Conservation (phyloP, 2,888 invertebrate genomes). For the Morpho helenor region DNA sequence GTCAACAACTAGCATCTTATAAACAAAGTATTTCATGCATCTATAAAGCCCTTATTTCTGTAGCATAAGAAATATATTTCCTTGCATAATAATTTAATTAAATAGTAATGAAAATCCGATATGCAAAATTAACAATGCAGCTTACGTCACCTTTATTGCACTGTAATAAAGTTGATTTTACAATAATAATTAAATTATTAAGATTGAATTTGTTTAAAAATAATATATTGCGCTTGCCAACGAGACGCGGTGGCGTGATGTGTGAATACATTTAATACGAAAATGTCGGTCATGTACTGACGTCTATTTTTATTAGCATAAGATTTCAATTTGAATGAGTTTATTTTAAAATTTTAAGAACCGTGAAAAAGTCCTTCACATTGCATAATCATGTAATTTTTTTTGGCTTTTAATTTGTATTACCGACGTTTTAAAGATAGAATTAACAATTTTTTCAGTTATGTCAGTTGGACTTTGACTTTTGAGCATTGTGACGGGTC, state of each 20-base stretch:
- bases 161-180: constrained; percentile 10
- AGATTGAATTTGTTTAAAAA: constrained; percentile 5
- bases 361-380: not conserved
- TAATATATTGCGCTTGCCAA: constrained; percentile 11
- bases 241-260: constrained; percentile 18
- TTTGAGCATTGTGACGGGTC: not conserved
- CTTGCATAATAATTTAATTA: not conserved
- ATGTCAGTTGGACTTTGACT: too few species aligned
- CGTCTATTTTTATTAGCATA: not conserved
- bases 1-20: constrained; percentile 11
- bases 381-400: not conserved
- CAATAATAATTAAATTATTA: not conserved
- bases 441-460: not conserved
- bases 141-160: not conserved
- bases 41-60: not conserved
- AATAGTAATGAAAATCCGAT: constrained; percentile 10
- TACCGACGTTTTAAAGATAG: too few species aligned
- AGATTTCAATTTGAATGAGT: not conserved
- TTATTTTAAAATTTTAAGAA: not conserved
- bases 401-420: too few species aligned
- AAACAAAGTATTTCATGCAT: not conserved
- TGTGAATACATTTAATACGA: not conserved
- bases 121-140: constrained; percentile 11
- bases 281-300: not conserved
- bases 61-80: constrained; percentile 1